Base-by-base conservation (phyloP, 2,113 vertebrate genomes). In the Tachycineta bicolor region DNA sequence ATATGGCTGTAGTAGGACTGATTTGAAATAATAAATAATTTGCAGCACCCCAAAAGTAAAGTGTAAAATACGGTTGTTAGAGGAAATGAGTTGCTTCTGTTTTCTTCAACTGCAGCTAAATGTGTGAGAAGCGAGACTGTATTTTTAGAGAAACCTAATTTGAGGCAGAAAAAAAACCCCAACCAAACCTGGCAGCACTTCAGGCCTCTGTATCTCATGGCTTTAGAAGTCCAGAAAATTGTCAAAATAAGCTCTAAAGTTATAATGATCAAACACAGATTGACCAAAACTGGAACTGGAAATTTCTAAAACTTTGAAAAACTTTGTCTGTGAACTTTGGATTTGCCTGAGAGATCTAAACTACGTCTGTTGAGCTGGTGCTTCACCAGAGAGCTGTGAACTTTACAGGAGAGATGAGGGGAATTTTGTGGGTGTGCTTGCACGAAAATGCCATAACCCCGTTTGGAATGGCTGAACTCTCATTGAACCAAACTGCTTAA, bases 81-180 rank as follows among this genome's bases (percentile, higher is more conserved):
- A 89, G 58, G 69, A 89, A 95, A 87, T 56, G 0, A 68, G 47
- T 84, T 65, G 44, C 37, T 91, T 89, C 78, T 80, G 34, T 91
- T 96, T 83, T 86, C 43, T 91, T 94, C 75, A 65, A 12, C n/a
- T 87, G 52, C 41, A 76, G 52, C 10, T 90, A 77, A 65, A 87
- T 39, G 9, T 67, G 63, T 34, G 50, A 69, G 67, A 69, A 79
- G 28, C 8, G 12, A 62, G 49, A 58, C 26, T 31, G 5, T 83
- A 76, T 93, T 91, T 93, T 84, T 79, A 89, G 87, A 43, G 63
- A 90, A 87, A 62, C 56, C 29, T 80, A 55, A 63, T 78, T 47
- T 58, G 47, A 90, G 46, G 37, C 56, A 56, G 56, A 0, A 59
- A 41, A n/a, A 34, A 41, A 53, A 1, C 0, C 33, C 44, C 43